Evolutionary conservation across 2,888 invertebrate genomes (phyloP).

Genomic region (Plagiodera versicolora): DNA sequence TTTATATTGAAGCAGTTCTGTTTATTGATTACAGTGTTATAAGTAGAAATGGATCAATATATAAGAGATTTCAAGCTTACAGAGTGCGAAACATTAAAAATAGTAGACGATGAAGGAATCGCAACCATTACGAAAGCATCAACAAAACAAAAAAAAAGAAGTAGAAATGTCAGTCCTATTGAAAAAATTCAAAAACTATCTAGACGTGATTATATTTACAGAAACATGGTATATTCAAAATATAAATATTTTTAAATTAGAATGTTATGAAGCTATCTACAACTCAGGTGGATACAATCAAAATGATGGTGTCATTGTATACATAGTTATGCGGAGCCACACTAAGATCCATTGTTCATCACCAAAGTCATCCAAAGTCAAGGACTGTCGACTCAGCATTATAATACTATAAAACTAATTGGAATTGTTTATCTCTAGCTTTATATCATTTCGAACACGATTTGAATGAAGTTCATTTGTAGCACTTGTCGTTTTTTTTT

Average conservation of each 20-base stretch:
- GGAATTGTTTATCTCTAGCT: too few species aligned
- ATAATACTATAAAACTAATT: too few species aligned
- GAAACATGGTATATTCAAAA: conserved; percentile 8
- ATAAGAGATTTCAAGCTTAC: conserved; percentile 4
- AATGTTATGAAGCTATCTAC: conserved; percentile 4
- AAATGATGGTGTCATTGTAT: too few species aligned
- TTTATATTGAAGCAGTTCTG: not conserved
- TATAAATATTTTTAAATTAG: conserved; percentile 8
- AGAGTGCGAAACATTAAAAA: conserved; percentile 3
- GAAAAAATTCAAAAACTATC: conserved; percentile 8
- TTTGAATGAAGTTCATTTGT: too few species aligned
- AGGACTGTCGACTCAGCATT: too few species aligned
- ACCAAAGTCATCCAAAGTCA: too few species aligned
- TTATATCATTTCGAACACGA: too few species aligned
- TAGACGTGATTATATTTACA: conserved; percentile 5
- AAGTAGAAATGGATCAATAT: conserved; percentile 7
- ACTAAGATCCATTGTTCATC: too few species aligned
- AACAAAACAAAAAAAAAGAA: not conserved
- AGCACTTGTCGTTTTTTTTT: too few species aligned
- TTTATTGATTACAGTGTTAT: not conserved
- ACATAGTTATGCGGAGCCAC: too few species aligned
- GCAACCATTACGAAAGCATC: conserved; percentile 2
- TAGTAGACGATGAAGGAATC: conserved; percentile 8
- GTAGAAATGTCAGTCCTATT: not conserved
- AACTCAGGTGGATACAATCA: too few species aligned